Evolutionary conservation across 2,797 vertebrate genomes (phyloP).

Genomic region (Jordanella pulchra): DNA sequence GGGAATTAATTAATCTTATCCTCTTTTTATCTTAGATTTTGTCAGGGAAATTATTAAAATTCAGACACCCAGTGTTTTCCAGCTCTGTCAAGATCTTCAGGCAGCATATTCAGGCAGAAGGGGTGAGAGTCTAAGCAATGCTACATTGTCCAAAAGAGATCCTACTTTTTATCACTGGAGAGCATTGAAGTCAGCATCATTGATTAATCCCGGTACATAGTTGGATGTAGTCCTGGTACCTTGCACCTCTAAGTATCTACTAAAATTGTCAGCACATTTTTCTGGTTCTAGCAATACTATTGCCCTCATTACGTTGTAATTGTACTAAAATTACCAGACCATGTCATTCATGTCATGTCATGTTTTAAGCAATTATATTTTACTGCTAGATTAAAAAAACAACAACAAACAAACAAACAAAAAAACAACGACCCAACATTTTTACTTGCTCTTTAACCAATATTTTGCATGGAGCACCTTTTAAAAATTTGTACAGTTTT

Average conservation of each 20-base stretch:
- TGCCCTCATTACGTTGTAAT: not conserved
- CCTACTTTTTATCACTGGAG: not conserved
- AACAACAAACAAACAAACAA: not conserved
- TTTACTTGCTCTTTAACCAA: not conserved
- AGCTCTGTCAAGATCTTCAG: not conserved
- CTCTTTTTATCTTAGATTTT: not conserved
- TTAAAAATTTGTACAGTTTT: not conserved
- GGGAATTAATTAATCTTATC: not conserved
- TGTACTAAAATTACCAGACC: not conserved
- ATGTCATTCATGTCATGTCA: not conserved
- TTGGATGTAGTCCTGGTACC: not conserved
- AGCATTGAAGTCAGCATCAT: not conserved
- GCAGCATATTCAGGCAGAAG: not conserved
- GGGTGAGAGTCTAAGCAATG: not conserved
- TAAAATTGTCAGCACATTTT: not conserved
- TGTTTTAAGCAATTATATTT: not conserved
- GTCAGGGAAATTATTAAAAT: not conserved
- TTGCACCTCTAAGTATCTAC: too few relatives aligned
- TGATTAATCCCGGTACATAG: not conserved
- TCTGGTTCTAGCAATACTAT: not conserved
- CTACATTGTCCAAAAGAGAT: not conserved
- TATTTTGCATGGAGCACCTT: not conserved
- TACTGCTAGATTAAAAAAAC: not conserved
- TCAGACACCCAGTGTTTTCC: not conserved
- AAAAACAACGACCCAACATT: not conserved